Evolutionary conservation across 2,888 invertebrate genomes (phyloP).

Genomic region (Drosophila emarginata): DNA sequence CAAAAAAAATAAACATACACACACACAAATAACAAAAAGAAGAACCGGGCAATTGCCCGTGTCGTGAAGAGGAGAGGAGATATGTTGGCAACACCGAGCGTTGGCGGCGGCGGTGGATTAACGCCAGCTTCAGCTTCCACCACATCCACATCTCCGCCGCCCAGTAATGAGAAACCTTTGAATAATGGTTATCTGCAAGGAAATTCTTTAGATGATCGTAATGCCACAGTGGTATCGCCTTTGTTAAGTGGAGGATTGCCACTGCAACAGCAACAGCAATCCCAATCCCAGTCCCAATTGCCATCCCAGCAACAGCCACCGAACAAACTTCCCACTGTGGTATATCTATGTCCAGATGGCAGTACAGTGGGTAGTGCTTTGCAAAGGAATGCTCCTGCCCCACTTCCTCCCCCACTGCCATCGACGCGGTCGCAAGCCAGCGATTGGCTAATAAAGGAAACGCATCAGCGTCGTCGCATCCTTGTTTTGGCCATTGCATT

Average conservation of each 20-base stretch:
- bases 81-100: constrained; percentile 60
- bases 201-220: constrained; percentile 55
- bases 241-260: constrained; percentile 50
- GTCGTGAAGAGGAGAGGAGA: constrained; percentile 30
- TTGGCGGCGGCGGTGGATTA: not conserved
- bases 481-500: constrained; percentile 81
- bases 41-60: constrained; percentile 15
- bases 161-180: constrained; percentile 58
- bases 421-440: constrained; percentile 34
- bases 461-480: constrained; percentile 86
- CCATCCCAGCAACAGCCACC: constrained; percentile 35
- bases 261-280: constrained; percentile 16
- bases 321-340: constrained; percentile 80
- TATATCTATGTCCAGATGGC: constrained; percentile 73
- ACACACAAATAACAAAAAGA: constrained; percentile 8
- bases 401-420: not conserved
- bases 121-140: not conserved
- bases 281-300: constrained; percentile 20
- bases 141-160: not conserved
- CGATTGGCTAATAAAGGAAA: constrained; percentile 86
- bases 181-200: constrained; percentile 82
- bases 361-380: constrained; percentile 61
- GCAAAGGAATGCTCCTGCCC: constrained; percentile 56
- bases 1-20: not conserved
- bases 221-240: constrained; percentile 67